These are phyloP conservation scores for Listronotus bonariensis DNA, from an alignment of 1,140 invertebrate species.

Conservation along the genomic window DNA sequence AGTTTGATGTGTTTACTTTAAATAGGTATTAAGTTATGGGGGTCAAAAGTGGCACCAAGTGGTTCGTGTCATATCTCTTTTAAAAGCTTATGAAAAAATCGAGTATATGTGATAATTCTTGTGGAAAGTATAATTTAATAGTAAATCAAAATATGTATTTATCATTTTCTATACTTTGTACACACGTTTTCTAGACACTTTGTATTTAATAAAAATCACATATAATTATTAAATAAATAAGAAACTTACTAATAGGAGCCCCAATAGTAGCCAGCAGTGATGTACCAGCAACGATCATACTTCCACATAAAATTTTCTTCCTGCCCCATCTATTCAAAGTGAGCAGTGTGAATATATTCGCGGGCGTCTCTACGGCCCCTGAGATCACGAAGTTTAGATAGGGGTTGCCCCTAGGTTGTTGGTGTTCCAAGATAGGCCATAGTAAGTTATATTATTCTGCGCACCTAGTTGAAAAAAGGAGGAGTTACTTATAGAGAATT, in stretches of 20 bases:
- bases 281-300: conserved; percentile 70
- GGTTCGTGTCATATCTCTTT: no score
- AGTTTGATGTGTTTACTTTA: no score
- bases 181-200: no score
- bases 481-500: no score
- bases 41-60: no score
- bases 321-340: conserved; percentile 74
- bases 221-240: background rate
- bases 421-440: conserved; percentile 79
- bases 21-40: no score
- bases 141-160: no score
- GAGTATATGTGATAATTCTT: no score
- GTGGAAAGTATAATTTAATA: no score
- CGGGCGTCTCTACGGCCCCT: conserved; percentile 76
- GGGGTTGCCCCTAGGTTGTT: conserved; percentile 73
- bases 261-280: conserved; percentile 63
- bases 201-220: no score
- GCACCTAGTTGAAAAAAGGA: conserved; percentile 60
- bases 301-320: conserved; percentile 68
- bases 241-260: conserved; percentile 60
- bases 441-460: conserved; percentile 79
- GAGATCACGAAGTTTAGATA: conserved; percentile 77
- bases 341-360: conserved; percentile 70
- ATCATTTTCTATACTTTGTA: no score
- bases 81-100: no score